These are phyloP conservation scores for Xenopus tropicalis DNA, from an alignment of 2,113 vertebrate species.

Conservation along the genomic window DNA sequence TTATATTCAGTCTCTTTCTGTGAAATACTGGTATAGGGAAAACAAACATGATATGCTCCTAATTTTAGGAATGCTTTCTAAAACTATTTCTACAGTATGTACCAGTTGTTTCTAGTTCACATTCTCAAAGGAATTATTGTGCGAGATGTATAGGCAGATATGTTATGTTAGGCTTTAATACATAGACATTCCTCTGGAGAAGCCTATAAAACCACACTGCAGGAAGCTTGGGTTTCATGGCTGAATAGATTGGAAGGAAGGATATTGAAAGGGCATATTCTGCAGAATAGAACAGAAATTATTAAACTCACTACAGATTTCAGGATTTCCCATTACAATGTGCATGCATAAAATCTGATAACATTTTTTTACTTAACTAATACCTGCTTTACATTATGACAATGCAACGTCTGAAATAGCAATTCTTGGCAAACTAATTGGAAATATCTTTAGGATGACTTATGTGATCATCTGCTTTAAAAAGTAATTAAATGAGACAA, in stretches of 20 bases:
- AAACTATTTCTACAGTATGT: too few species aligned
- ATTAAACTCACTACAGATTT: slow-evolving; percentile 12
- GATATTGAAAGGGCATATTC: too few species aligned
- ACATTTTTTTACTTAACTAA: not conserved
- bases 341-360: too few species aligned
- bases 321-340: not conserved
- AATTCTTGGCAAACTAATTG: slow-evolving; percentile 20
- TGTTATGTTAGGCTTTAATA: slow-evolving; percentile 47
- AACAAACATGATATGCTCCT: slow-evolving; percentile 1
- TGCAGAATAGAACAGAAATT: not conserved
- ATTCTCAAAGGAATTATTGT: not conserved
- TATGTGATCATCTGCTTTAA: slow-evolving; percentile 21
- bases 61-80: slow-evolving; percentile 3
- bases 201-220: slow-evolving; percentile 53
- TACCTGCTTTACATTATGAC: not conserved
- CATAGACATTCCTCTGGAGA: slow-evolving; percentile 57
- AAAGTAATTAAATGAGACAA: slow-evolving; percentile 8
- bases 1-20: too few species aligned
- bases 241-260: slow-evolving; percentile 51
- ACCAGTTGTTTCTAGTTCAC: too few species aligned
- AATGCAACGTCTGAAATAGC: slow-evolving; percentile 2
- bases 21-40: too few species aligned
- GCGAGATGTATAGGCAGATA: slow-evolving; percentile 10
- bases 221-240: slow-evolving; percentile 56
- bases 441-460: slow-evolving; percentile 22